Evolutionary conservation across 2,113 vertebrate genomes (phyloP).

Genomic region (Panthera leo): DNA sequence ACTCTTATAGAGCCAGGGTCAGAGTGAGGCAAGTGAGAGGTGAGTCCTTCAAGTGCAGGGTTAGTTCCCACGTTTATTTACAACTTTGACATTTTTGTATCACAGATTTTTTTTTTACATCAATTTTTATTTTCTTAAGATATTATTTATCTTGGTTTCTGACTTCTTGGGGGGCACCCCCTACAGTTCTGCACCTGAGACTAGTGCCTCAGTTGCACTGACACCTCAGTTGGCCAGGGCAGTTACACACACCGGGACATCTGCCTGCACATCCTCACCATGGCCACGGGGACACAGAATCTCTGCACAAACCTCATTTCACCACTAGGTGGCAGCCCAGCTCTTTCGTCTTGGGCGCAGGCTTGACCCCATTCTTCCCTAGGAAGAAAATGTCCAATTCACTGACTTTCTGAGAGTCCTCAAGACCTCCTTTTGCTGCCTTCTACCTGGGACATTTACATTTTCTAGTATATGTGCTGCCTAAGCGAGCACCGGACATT

Average conservation of each 20-base stretch:
- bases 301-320: neutral
- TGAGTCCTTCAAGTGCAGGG: neutral
- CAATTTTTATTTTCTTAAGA: constrained; percentile 2
- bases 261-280: neutral
- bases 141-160: neutral
- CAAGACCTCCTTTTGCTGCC: neutral
- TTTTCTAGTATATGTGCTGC: neutral
- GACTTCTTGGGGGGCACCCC: neutral
- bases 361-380: neutral
- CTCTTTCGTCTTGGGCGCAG: neutral
- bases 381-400: neutral
- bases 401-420: neutral
- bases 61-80: neutral
- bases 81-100: neutral
- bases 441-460: neutral
- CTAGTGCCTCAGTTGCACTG: neutral
- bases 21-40: neutral
- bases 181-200: neutral
- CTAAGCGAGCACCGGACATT: no score
- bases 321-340: constrained; percentile 64
- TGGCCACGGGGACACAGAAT: neutral
- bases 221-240: neutral
- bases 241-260: neutral
- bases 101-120: neutral
- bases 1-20: neutral